These are phyloP conservation scores for Bombus haemorrhoidalis DNA, from an alignment of 1,140 invertebrate species.

Conservation along the genomic window DNA sequence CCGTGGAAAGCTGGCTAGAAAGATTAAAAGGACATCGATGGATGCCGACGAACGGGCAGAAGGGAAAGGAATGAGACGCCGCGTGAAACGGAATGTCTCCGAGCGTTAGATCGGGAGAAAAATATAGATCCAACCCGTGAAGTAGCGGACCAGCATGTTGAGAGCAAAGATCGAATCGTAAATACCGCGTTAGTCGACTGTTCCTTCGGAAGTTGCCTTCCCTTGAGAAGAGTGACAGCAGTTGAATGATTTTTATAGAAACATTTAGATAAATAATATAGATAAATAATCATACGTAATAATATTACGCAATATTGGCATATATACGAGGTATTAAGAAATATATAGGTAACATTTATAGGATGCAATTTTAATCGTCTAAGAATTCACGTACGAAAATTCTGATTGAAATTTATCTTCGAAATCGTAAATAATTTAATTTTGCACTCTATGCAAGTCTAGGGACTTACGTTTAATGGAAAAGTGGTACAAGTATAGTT, in stretches of 20 bases:
- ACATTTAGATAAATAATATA: not conserved
- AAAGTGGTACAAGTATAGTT: no score
- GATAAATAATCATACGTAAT: not conserved
- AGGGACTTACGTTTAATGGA: no score
- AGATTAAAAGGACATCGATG: constrained; percentile 44
- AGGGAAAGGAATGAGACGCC: not conserved
- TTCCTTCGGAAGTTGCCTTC: not conserved
- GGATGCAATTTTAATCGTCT: no score
- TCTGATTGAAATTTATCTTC: no score
- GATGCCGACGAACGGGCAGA: not conserved
- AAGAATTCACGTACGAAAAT: no score
- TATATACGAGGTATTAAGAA: no score
- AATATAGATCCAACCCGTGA: constrained; percentile 7
- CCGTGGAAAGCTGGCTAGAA: not conserved
- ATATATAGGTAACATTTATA: no score
- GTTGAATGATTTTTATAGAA: not conserved
- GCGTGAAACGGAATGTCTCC: constrained; percentile 19
- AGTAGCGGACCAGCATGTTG: not conserved
- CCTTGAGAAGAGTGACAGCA: no score
- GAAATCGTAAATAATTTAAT: no score
- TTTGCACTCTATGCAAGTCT: no score
- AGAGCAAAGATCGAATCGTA: not conserved
- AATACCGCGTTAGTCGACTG: not conserved
- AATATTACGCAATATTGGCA: not conserved
- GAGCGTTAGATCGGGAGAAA: not conserved